phyloP scores from a whole-genome alignment of 1,140 invertebrate genomes.

The Trachelipus rathkii region DNA sequence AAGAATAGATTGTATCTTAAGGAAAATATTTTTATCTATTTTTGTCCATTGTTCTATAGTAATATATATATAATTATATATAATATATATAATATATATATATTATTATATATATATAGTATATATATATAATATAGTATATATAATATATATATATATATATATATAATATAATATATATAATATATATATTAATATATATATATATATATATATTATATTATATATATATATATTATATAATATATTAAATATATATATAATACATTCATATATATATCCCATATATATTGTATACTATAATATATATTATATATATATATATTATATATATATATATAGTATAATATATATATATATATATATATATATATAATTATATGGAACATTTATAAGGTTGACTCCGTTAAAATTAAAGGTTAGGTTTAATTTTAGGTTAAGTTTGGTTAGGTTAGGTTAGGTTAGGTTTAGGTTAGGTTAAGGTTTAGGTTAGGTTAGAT shows the following conservation, averaged over 20 bases:
- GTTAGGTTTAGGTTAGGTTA: too few species aligned
- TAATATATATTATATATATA: constrained; percentile 5
- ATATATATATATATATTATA: constrained; percentile 15
- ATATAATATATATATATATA: constrained; percentile 4
- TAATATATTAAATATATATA: not conserved
- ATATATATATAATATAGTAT: constrained; percentile 10
- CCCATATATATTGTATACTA: not conserved
- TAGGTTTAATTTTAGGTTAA: too few species aligned
- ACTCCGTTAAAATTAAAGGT: too few species aligned
- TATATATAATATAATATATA: constrained; percentile 15
- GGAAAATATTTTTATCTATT: too few species aligned
- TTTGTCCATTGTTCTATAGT: not conserved
- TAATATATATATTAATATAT: constrained; percentile 6
- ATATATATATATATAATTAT: constrained; percentile 10
- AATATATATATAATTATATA: not conserved
- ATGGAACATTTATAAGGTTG: too few species aligned
- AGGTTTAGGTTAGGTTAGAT: too few species aligned
- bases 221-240: not conserved
- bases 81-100: constrained; percentile 13
- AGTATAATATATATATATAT: constrained; percentile 7
- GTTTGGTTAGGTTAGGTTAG: too few species aligned
- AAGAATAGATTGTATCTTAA: too few species aligned
- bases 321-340: not conserved
- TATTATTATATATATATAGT: not conserved
- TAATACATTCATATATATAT: not conserved